Evolutionary conservation across 1,140 invertebrate species (phyloP).

Genomic region (Choristoneura fumiferana): DNA sequence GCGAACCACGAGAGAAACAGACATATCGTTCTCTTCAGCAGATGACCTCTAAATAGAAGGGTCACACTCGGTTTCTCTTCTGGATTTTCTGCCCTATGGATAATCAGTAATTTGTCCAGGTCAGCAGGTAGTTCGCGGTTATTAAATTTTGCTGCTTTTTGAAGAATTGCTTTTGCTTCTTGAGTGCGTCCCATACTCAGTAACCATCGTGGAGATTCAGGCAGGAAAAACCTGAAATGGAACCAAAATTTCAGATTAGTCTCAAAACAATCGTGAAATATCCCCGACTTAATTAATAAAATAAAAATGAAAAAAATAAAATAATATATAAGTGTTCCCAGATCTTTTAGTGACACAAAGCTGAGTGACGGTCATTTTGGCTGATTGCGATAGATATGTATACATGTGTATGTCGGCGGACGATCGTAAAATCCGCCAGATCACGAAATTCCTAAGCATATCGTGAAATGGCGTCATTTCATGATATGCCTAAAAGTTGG

Average conservation of each 20-base stretch:
- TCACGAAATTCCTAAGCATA: no score
- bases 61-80: constrained; percentile 77
- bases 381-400: no score
- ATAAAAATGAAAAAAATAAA: no score
- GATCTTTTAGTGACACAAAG: no score
- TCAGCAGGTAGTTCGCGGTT: constrained; percentile 80
- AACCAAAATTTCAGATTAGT: background rate
- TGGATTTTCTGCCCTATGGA: constrained; percentile 50
- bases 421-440: no score
- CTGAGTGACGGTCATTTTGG: no score
- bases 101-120: constrained; percentile 81
- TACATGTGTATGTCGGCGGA: no score
- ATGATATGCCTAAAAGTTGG: no score
- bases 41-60: constrained; percentile 81
- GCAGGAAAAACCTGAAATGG: constrained; percentile 83
- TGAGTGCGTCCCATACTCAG: constrained; percentile 85
- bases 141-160: constrained; percentile 84
- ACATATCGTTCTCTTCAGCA: constrained; percentile 83
- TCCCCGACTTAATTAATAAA: no score
- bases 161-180: constrained; percentile 84
- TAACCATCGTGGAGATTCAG: constrained; percentile 92
- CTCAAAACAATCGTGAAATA: background rate
- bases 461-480: no score
- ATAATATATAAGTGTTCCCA: no score
- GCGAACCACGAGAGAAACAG: constrained; percentile 85